phyloP scores from a whole-genome alignment of 2,113 vertebrate genomes.

The Peucedramus taeniatus region DNA sequence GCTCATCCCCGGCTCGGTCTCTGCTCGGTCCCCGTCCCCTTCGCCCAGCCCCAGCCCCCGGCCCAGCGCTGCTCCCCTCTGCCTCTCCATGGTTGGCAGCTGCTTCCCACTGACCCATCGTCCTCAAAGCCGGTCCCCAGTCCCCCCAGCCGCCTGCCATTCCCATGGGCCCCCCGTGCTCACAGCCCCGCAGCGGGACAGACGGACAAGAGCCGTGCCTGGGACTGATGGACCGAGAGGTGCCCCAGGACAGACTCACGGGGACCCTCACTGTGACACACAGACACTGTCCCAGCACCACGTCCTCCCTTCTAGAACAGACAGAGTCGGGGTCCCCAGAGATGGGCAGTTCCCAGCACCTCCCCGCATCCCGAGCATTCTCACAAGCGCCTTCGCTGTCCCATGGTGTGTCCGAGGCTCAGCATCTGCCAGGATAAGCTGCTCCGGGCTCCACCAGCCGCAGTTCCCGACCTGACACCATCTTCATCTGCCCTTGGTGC shows the following conservation, averaged over 20 bases:
- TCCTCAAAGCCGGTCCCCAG: too few species aligned
- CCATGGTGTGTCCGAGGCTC: accelerated
- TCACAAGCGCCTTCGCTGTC: not conserved
- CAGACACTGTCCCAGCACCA: not conserved
- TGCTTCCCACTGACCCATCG: accelerated
- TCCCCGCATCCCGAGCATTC: not conserved
- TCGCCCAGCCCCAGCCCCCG: too few species aligned
- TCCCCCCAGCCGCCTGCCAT: not conserved
- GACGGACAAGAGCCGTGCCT: too few species aligned
- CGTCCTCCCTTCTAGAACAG: not conserved
- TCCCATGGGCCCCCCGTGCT: not conserved
- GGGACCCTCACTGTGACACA: not conserved
- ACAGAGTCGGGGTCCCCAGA: accelerated
- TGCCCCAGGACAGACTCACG: not conserved
- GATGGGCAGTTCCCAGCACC: too few species aligned
- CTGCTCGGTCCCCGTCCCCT: not conserved
- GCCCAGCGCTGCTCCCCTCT: too few species aligned
- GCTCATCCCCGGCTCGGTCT: too few species aligned
- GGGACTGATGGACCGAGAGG: not conserved
- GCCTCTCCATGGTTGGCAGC: not conserved
- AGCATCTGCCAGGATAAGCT: accelerated
- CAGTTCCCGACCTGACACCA: not conserved
- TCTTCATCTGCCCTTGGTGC: not conserved
- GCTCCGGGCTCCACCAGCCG: not conserved
- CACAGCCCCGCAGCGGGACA: not conserved